Percentiles rank a stretch among this genome's conserved stretches.
Evolutionary conservation across 1,140 invertebrate genomes (phyloP).

Genomic region (Bombus breviceps): DNA sequence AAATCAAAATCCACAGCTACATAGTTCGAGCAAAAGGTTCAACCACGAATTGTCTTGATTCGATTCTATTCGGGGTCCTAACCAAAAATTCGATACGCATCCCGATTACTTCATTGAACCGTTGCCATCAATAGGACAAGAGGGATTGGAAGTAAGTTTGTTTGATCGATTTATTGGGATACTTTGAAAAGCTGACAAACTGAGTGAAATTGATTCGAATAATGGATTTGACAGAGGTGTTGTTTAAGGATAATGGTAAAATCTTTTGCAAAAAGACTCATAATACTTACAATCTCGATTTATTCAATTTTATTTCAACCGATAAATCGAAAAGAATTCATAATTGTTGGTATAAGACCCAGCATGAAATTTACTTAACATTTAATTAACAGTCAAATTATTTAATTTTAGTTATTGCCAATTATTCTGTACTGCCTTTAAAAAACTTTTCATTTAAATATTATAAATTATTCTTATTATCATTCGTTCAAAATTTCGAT

Average conservation of each 20-base stretch:
- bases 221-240: background rate
- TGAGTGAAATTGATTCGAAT: background rate
- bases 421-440: no score
- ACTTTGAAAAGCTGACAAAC: background rate
- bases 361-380: background rate
- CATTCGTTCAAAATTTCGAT: background rate
- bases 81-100: conserved; percentile 10
- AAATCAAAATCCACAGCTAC: conserved; percentile 12
- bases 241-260: background rate
- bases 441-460: no score
- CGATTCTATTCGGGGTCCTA: background rate
- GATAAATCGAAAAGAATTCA: background rate
- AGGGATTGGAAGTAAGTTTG: background rate
- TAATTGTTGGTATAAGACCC: background rate
- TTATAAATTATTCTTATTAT: background rate
- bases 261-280: background rate
- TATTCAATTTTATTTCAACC: background rate
- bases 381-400: background rate
- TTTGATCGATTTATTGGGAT: background rate
- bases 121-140: background rate
- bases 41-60: conserved; percentile 7
- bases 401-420: background rate
- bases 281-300: background rate
- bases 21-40: background rate
- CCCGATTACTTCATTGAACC: background rate